Base-by-base conservation (phyloP, 2,888 invertebrate genomes). In the Drosophila ezoana region DNA sequence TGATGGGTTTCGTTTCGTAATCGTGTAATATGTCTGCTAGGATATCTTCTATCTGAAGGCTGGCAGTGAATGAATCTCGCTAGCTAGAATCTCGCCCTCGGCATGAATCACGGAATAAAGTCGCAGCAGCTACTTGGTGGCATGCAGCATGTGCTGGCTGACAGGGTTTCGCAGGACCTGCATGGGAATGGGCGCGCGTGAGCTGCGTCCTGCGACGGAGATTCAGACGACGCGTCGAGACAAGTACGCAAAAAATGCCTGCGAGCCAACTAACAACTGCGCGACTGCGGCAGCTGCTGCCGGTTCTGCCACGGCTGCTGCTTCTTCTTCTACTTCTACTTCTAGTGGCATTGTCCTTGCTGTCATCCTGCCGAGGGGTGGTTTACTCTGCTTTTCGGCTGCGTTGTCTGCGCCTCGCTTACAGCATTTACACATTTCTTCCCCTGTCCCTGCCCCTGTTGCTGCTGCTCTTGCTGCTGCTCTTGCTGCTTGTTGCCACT, bases 181-280 rank as follows among this genome's bases (percentile, higher is more conserved):
- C 71, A 53, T 62, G 60, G 79, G 79, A 74, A 81, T 73, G 82
- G 56, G 87, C 52, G 76, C 65, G 85, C 83, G 85, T 84, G 83
- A 79, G 85, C 64, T 52, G 23, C 62, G 66, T 44, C 65, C 72
- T 70, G 58, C 63, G 51, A 48, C 58, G 62, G 59, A 68, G 83
- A 85, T 79, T 68, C 79, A 73, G 70, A 68, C 58, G 57, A 81
- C 80, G 72, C 82, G 75, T 75, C 76, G 79, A 69, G 88, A 87
- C 83, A 82, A 87, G 88, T 79, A 86, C 83, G 77, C 83, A 72
- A 78, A 84, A 81, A 76, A 86, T 86, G 87, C 81, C 89, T 87
- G 87, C 79, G 40, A 83, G 88, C 76, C 77, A 85, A 77, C 79
- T 82, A 85, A 53, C 78, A 67, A 69, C 62, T 60, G 68, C 51